These are phyloP conservation scores for Arctopsyche grandis DNA, from an alignment of 1,140 invertebrate species.

Conservation along the genomic window DNA sequence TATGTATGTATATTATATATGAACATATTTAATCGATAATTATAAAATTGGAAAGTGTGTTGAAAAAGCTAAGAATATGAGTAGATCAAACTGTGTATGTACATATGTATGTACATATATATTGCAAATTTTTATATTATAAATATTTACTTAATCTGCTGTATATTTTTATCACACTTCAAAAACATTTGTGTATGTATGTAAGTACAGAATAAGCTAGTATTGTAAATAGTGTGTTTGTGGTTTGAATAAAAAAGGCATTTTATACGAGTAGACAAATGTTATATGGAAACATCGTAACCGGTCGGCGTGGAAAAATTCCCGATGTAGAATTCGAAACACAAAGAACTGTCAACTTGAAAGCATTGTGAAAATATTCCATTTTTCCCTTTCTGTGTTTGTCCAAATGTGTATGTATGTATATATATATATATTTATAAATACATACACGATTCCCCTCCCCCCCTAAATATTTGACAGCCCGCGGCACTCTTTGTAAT, in stretches of 20 bases:
- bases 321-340: slow-evolving; percentile 34
- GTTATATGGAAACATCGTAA: slow-evolving; percentile 18
- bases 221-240: too few relatives aligned
- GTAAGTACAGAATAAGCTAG: too few relatives aligned
- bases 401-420: background rate
- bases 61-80: background rate
- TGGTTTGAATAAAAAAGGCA: too few relatives aligned
- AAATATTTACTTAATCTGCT: too few relatives aligned
- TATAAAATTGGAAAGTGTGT: too few relatives aligned
- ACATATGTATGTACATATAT: background rate
- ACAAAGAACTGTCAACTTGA: slow-evolving; percentile 42
- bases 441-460: slow-evolving; percentile 14
- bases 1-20: too few relatives aligned
- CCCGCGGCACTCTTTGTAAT: slow-evolving; percentile 40
- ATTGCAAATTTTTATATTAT: too few relatives aligned
- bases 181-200: background rate
- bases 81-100: background rate
- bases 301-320: slow-evolving; percentile 25
- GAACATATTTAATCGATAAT: too few relatives aligned
- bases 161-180: too few relatives aligned
- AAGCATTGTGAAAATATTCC: slow-evolving; percentile 44
- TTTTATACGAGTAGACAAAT: too few relatives aligned
- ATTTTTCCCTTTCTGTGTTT: background rate
- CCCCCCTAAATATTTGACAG: slow-evolving; percentile 43
- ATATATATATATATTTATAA: background rate